Evolutionary conservation across 2,797 vertebrate species (phyloP), one percentile per base, ranked within the genome.

Genomic region (Eleutherodactylus coqui): DNA sequence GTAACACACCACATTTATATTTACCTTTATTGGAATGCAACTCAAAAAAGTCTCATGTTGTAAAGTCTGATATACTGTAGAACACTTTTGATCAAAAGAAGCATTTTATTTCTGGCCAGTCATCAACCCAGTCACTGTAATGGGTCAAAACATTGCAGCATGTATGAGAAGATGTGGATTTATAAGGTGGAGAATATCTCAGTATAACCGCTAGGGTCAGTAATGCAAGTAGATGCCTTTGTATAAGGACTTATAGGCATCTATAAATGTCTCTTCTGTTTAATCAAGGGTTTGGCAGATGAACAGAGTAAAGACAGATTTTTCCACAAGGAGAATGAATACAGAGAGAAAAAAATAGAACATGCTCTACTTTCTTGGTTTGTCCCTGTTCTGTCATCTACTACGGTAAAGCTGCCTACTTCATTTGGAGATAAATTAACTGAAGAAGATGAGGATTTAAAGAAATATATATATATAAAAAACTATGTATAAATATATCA

Each of bases 381-480:
- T 69, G 64, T 36, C 34, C 64, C 34, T 69, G 17, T 36, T 38
- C 34, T 69, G 32, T 69, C 64, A 69, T 69, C 64, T 69, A 17
- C 62, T 34, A n/a, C n/a, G n/a, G n/a, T n/a, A 6, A 21, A 36
- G 34, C 17, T 36, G 64, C 9, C 64, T 19, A 34, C 14, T 67
- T 69, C 32, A 69, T 69, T 19, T 36, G 32, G 64, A 69, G 62
- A 67, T 67, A 29, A 67, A 62, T 62, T 29, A 62, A 67, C 62
- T 34, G 17, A 34, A 34, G 62, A 36, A 34, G 9, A 67, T 34
- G 29, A 58, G 58, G 11, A 64, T 64, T 64, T 34, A 64, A 36
- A 7, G 24, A 55, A 55, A 5, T n/a, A 14, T 13, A n/a, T 24
- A 19, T n/a, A n/a, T n/a, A n/a, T n/a, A n/a, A n/a, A n/a, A n/a